These are phyloP conservation scores for Heterocephalus glaber DNA, from an alignment of 2,113 vertebrate species.

Conservation along the genomic window DNA sequence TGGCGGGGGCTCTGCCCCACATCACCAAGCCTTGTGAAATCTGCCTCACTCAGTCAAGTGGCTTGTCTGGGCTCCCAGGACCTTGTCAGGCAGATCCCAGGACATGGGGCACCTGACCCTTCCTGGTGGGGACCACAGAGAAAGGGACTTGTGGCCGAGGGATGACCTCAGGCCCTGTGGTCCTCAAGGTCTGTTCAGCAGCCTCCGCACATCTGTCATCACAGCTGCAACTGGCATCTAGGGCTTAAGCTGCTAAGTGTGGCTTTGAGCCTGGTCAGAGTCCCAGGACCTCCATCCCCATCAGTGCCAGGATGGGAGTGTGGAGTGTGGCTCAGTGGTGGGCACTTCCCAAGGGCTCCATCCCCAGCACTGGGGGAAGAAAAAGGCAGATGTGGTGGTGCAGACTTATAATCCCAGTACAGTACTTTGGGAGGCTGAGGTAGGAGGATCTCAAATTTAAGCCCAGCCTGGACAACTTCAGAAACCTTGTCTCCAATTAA, in stretches of 20 bases:
- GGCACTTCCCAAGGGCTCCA: not conserved
- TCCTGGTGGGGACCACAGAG: not conserved
- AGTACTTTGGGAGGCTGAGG: not conserved
- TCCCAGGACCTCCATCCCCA: not conserved
- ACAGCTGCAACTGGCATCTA: no score
- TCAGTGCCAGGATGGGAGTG: not conserved
- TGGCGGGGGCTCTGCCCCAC: not conserved
- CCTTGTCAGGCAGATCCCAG: not conserved
- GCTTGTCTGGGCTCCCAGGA: not conserved
- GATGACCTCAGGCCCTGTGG: not conserved
- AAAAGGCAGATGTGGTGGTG: not conserved
- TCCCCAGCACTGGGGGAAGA: not conserved
- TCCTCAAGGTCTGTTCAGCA: accelerated
- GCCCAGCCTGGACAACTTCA: not conserved
- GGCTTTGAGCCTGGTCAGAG: not conserved
- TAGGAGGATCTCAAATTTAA: not conserved
- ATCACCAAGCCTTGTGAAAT: not conserved
- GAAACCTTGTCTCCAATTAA: not conserved
- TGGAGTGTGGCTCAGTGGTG: not conserved
- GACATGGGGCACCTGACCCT: not conserved
- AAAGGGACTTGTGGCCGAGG: not conserved
- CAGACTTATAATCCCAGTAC: not conserved
- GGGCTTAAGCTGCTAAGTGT: not conserved
- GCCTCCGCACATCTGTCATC: not conserved
- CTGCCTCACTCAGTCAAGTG: accelerated